Percentiles rank a stretch among this genome's conserved stretches.
Evolutionary conservation across 1,140 invertebrate species (phyloP).

Genomic region (Anastrepha ludens): DNA sequence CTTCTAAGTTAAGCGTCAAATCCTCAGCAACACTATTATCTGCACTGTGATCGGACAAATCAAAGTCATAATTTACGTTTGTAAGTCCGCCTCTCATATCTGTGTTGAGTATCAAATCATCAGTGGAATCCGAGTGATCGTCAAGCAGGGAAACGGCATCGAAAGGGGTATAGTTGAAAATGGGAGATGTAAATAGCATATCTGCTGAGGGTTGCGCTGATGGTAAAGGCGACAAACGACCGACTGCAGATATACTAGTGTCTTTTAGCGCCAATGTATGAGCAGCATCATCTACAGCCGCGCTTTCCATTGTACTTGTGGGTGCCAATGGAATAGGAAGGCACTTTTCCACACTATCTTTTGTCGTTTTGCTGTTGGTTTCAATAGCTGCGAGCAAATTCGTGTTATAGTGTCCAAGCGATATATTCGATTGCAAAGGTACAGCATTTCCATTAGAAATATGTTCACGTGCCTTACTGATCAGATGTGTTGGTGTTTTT

Average conservation of each 20-base stretch:
- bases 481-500: slow-evolving; percentile 77
- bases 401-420: slow-evolving; percentile 64
- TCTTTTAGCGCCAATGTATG: slow-evolving; percentile 63
- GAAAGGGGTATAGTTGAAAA: slow-evolving; percentile 75
- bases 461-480: slow-evolving; percentile 65
- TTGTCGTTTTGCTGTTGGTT: slow-evolving; percentile 15
- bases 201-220: slow-evolving; percentile 68
- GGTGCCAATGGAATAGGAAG: neutral
- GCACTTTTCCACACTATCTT: neutral
- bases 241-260: slow-evolving; percentile 60
- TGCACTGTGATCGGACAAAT: slow-evolving; percentile 81
- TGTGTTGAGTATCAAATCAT: slow-evolving; percentile 76
- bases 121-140: slow-evolving; percentile 76
- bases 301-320: slow-evolving; percentile 5
- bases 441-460: slow-evolving; percentile 53
- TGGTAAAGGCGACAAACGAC: slow-evolving; percentile 65
- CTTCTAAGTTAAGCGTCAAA: slow-evolving; percentile 68
- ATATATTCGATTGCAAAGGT: neutral
- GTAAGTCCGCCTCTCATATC: slow-evolving; percentile 77
- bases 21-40: slow-evolving; percentile 82
- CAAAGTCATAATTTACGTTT: slow-evolving; percentile 84
- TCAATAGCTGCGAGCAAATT: slow-evolving; percentile 64
- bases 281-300: neutral
- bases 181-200: slow-evolving; percentile 76
- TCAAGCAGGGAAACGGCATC: slow-evolving; percentile 76